Percentiles rank a stretch among this genome's conserved stretches.
These are phyloP conservation scores for Acanthosepion esculentum DNA, from an alignment of 2,888 invertebrate genomes.

Conservation along the genomic window DNA sequence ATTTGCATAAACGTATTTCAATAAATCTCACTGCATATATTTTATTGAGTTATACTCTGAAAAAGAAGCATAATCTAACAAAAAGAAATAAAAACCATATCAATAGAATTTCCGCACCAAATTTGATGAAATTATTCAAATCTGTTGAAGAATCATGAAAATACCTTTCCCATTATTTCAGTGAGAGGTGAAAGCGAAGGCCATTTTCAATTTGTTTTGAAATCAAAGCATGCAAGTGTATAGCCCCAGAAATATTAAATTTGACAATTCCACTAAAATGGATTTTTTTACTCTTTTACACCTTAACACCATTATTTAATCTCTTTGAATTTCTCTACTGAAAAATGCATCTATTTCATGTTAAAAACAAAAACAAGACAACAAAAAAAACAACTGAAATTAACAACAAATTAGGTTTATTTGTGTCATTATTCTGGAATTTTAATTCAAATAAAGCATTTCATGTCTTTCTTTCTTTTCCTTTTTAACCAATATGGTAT, in stretches of 20 bases:
- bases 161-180: background rate
- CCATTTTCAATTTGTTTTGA: background rate
- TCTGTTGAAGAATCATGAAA: slow-evolving; percentile 33
- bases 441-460: background rate
- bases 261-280: background rate
- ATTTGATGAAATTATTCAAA: slow-evolving; percentile 33
- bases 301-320: background rate
- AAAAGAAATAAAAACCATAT: background rate
- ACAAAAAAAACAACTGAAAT: background rate
- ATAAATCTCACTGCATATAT: background rate
- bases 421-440: background rate
- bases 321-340: background rate
- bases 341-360: background rate
- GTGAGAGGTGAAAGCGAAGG: background rate
- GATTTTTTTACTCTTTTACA: background rate
- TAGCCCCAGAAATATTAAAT: background rate
- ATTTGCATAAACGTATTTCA: background rate
- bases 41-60: background rate
- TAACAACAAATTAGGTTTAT: background rate
- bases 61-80: background rate
- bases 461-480: too few relatives aligned
- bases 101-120: background rate
- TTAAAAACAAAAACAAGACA: background rate
- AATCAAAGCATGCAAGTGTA: slow-evolving; percentile 4
- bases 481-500: too few relatives aligned